Percentiles rank a stretch among this genome's conserved stretches.
Conservation (phyloP, 2,113 vertebrate species). For the Romanogobio albipinnatus region DNA sequence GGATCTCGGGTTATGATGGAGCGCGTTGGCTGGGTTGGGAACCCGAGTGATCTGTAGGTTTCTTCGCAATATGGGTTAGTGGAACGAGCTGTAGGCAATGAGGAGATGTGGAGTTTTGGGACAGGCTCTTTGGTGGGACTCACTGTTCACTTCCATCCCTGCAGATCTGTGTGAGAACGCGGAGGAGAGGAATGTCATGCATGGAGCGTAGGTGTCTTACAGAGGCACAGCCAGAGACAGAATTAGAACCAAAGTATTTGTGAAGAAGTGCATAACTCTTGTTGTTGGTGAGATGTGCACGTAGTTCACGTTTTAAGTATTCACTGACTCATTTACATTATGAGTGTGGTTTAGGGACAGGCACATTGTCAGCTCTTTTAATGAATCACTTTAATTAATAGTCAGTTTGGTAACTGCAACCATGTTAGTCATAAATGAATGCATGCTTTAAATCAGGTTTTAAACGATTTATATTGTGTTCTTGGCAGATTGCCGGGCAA, state of each 20-base stretch:
- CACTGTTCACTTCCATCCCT: conserved; percentile 3
- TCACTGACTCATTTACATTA: not conserved
- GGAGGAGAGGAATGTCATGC: conserved; percentile 40
- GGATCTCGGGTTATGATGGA: not conserved
- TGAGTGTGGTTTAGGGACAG: not conserved
- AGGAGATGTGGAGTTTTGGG: not conserved
- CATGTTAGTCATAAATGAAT: not conserved
- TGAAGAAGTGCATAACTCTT: not conserved
- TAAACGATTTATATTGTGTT: not conserved
- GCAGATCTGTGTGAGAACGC: conserved; percentile 14
- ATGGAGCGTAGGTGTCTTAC: conserved; percentile 34
- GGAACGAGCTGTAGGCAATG: conserved; percentile 43
- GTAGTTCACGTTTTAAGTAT: not conserved
- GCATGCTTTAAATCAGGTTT: not conserved
- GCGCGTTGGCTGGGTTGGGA: not conserved
- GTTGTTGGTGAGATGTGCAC: not conserved
- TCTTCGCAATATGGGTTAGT: conserved; percentile 66
- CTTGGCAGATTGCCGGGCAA: not conserved
- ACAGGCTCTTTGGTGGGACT: not conserved
- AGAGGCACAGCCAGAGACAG: not conserved
- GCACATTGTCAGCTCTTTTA: not conserved
- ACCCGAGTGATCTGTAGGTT: not conserved
- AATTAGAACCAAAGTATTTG: not conserved
- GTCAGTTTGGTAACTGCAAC: not conserved
- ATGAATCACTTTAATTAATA: not conserved